phyloP scores from a whole-genome alignment of 92 coral and sea anemone species.

The Porites rus region DNA sequence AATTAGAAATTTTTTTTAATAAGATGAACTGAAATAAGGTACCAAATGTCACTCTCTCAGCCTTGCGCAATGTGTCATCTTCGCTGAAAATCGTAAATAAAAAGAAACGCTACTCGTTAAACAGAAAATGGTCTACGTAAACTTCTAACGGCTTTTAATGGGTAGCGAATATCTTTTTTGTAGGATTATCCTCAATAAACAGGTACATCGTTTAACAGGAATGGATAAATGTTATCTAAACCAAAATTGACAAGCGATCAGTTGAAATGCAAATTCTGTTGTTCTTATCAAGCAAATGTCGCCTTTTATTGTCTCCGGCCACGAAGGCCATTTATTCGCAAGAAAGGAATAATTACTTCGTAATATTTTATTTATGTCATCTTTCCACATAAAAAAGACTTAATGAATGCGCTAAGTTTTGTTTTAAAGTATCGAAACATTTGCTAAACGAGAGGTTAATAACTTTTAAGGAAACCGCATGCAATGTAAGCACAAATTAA shows the following conservation, averaged over 20 bases:
- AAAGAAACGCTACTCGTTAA: neutral
- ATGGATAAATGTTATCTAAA: conserved; percentile 35
- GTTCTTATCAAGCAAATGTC: conserved; percentile 10
- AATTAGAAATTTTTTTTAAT: conserved; percentile 42
- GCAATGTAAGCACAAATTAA: neutral
- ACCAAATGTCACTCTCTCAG: conserved; percentile 48
- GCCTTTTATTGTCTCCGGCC: conserved; percentile 13
- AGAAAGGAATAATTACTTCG: conserved; percentile 28
- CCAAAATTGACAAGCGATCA: conserved; percentile 15
- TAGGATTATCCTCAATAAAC: neutral
- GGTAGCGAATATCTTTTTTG: neutral
- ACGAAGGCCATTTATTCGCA: conserved; percentile 8
- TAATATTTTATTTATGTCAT: conserved; percentile 21
- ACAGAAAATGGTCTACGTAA: neutral
- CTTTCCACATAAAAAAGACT: conserved; percentile 7
- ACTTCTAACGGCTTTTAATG: neutral
- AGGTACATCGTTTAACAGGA: conserved; percentile 2
- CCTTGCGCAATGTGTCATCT: conserved; percentile 8
- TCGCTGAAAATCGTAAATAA: neutral
- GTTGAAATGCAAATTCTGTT: conserved; percentile 44
- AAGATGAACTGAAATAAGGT: conserved; percentile 17
- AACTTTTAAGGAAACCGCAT: neutral
- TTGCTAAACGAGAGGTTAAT: conserved; percentile 8
- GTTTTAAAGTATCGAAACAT: conserved; percentile 3
- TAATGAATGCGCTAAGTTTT: neutral